Evolutionary conservation across 2,888 invertebrate species (phyloP).

Genomic region (Eristalis tenax): DNA sequence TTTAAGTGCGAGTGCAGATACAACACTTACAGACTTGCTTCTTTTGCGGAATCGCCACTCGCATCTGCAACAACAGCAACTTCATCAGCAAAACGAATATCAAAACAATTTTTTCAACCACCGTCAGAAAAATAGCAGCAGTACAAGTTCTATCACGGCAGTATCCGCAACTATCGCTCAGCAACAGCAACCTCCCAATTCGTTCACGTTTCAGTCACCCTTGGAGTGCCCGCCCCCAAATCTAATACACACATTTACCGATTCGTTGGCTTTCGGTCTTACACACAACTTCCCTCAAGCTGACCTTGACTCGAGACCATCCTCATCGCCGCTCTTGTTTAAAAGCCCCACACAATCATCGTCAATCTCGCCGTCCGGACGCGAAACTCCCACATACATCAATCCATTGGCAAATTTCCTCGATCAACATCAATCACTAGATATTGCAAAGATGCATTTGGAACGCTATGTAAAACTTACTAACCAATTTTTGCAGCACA

Average conservation of each 20-base stretch:
- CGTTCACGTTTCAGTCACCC: slow-evolving; percentile 55
- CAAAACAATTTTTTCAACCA: slow-evolving; percentile 50
- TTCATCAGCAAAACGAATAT: slow-evolving; percentile 61
- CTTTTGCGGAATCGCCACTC: slow-evolving; percentile 74
- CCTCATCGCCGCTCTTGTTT: slow-evolving; percentile 24
- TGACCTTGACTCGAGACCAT: slow-evolving; percentile 16
- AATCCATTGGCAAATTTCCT: slow-evolving; percentile 75
- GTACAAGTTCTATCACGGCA: slow-evolving; percentile 72
- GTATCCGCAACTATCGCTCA: slow-evolving; percentile 38
- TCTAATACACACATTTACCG: slow-evolving; percentile 49
- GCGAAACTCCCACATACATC: slow-evolving; percentile 61
- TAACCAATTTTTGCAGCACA: slow-evolving; percentile 76
- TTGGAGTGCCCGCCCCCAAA: slow-evolving; percentile 36
- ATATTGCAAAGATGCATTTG: slow-evolving; percentile 79
- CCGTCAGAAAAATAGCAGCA: slow-evolving; percentile 35
- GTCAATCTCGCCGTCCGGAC: slow-evolving; percentile 42
- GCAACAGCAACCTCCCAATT: slow-evolving; percentile 67
- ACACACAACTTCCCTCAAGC: slow-evolving; percentile 20
- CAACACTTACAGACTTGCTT: slow-evolving; percentile 66
- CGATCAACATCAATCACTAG: slow-evolving; percentile 77
- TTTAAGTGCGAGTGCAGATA: slow-evolving; percentile 40
- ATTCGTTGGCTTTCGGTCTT: slow-evolving; percentile 45
- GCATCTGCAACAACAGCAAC: slow-evolving; percentile 62
- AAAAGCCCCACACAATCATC: slow-evolving; percentile 32
- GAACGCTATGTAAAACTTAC: slow-evolving; percentile 77